Evolutionary conservation across 1,140 invertebrate species (phyloP), one percentile per base, ranked within the genome.

Genomic region (Conus betulinus): DNA sequence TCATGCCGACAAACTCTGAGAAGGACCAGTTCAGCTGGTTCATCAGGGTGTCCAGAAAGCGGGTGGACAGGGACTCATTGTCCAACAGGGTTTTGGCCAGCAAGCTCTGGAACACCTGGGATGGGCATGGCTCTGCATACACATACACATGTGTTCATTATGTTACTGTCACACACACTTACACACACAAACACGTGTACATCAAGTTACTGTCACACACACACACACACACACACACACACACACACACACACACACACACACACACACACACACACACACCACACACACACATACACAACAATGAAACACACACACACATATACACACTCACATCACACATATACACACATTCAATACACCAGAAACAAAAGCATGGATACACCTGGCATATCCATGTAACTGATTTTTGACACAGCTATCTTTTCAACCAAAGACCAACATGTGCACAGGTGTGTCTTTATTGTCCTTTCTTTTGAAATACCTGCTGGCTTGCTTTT

Each of bases 1-100:
- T 95, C 96, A 98, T 97, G 25, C 97, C 97, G 91, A 98, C 97
- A 90, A 98, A 98, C 92, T 98, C 97, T 0, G 98, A 98, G 92
- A 98, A 98, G 0, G 97, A 97, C 97, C 98, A 98, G 94, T 98
- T 98, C 0, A 98, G 94, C 90, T 98, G 97, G 94, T 97, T 98
- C 0, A 98, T 95, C 1, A 98, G 93, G 0, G 97, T 98, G 93
- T 98, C 98, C 2, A 98, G 94, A 92, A 97, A 98, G 4, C 96
- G 95, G 0, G 96, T 96, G 1, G 97, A 96, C 4, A 95, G 85
- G 13, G 96, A 92, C 79, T 95, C 94, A 90, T 96, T 92, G n/a
- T 93, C 95, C 13, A 94, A 92, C 57, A 97, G 93, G 23, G 96
- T 94, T 27, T 96, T 95, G 87, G 95, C 95, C 5, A 97, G 93